These are phyloP conservation scores for Papilio polytes DNA, from an alignment of 1,140 invertebrate species.

Conservation along the genomic window DNA sequence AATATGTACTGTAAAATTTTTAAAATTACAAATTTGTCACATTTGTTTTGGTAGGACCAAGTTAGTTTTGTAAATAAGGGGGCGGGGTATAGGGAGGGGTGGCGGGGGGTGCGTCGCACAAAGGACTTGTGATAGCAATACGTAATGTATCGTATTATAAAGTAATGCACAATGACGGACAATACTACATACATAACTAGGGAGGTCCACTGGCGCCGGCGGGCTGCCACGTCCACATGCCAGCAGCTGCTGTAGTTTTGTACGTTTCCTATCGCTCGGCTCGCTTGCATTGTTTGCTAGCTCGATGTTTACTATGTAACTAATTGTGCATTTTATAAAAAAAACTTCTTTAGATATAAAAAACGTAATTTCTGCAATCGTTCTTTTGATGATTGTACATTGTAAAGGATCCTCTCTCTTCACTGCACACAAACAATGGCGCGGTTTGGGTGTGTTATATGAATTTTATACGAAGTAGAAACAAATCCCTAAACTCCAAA, in stretches of 20 bases:
- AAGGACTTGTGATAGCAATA: slow-evolving; percentile 73
- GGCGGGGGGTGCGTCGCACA: not conserved
- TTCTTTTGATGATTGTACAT: slow-evolving; percentile 40
- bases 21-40: slow-evolving; percentile 46
- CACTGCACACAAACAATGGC: not conserved
- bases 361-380: slow-evolving; percentile 23
- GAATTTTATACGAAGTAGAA: not conserved
- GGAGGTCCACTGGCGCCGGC: slow-evolving; percentile 67
- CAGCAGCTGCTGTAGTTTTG: slow-evolving; percentile 70
- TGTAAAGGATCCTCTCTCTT: not conserved
- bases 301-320: not conserved
- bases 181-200: slow-evolving; percentile 67
- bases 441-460: not conserved
- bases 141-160: slow-evolving; percentile 63
- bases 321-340: slow-evolving; percentile 25
- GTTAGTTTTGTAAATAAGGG: slow-evolving; percentile 52
- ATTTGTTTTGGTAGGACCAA: slow-evolving; percentile 63
- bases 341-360: slow-evolving; percentile 23
- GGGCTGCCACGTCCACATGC: slow-evolving; percentile 70
- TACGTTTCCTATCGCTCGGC: slow-evolving; percentile 63
- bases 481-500: not conserved
- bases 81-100: not conserved
- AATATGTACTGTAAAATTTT: slow-evolving; percentile 50
- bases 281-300: slow-evolving; percentile 51
- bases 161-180: slow-evolving; percentile 78